Evolutionary conservation across 2,888 invertebrate species (phyloP).

Genomic region (Strigamia maritima): DNA sequence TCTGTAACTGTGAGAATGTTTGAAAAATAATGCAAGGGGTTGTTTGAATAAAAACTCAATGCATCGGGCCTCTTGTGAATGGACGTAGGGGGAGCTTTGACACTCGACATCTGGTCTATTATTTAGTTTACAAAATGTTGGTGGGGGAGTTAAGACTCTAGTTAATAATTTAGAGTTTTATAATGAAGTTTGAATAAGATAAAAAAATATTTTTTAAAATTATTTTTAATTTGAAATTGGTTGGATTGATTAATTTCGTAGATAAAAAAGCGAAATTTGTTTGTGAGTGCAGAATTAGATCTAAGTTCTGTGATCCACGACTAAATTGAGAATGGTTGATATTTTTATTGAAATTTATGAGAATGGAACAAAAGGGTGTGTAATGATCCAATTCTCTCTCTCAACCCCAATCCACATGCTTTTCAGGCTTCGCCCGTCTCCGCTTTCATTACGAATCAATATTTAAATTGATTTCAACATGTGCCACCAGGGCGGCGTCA

Average conservation of each 20-base stretch:
- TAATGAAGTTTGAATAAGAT: background rate
- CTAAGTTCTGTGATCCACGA: background rate
- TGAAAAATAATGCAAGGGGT: background rate
- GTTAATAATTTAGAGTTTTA: background rate
- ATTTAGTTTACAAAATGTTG: background rate
- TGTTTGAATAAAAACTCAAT: background rate
- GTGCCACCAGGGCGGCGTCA: background rate
- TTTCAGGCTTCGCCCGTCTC: background rate
- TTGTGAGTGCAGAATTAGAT: background rate
- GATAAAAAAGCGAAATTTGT: background rate
- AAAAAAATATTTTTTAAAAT: background rate
- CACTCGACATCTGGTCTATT: background rate
- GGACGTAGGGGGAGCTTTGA: background rate
- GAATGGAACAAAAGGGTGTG: slow-evolving; percentile 12
- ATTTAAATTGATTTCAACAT: background rate
- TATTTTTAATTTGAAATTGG: background rate
- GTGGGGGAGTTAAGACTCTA: background rate
- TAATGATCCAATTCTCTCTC: background rate
- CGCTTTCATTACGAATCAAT: background rate
- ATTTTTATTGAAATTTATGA: slow-evolving; percentile 16
- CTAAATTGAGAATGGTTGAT: background rate
- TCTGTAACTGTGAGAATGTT: slow-evolving; percentile 10
- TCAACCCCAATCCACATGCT: background rate
- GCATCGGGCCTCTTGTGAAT: background rate
- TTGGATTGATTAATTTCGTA: background rate